Base-by-base conservation (phyloP, 2,888 invertebrate genomes). In the Hyppa rectilinea region DNA sequence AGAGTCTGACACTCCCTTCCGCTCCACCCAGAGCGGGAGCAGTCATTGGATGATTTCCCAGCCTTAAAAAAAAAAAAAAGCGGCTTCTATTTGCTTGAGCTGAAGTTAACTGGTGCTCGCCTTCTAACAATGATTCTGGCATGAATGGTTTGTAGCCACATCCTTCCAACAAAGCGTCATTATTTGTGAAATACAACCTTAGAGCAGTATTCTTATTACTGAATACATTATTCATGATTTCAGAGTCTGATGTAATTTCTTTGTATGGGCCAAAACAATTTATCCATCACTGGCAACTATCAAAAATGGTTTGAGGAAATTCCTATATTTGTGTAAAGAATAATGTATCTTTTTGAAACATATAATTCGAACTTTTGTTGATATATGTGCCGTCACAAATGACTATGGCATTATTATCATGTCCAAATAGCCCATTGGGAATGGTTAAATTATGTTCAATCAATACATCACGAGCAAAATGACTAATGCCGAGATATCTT, bases 191-290 rank as follows among this genome's bases (percentile, higher is more conserved):
- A 40, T 17, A 20, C 17, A 40, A 40, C 40, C 40, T 17, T n/a
- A 45, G 4, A n/a, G 45, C 10, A 23, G n/a, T 12, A 47, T 47
- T 47, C 45, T n/a, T n/a, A 47, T 47, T n/a, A 47, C n/a, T 47
- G n/a, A 47, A 47, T 47, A n/a, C 10, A 47, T 47, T n/a, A 47
- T 47, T 47, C n/a, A n/a, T 47, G 12, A 47, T n/a, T n/a, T 12
- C n/a, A 47, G n/a, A 47, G n/a, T 47, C n/a, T 47, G 45, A 47
- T 47, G n/a, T 47, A 47, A n/a, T 47, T n/a, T n/a, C 45, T 47
- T n/a, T 4, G n/a, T 47, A 47, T n/a, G n/a, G n/a, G 45, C 45
- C n/a, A 47, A 23, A 47, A 47, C 45, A n/a, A 47, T 23, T n/a
- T 47, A n/a, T 47, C n/a, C n/a, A 10, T 10, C 45, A 45, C 45